Evolutionary conservation across 2,113 vertebrate genomes (phyloP).

Genomic region (Phocoena sinus): DNA sequence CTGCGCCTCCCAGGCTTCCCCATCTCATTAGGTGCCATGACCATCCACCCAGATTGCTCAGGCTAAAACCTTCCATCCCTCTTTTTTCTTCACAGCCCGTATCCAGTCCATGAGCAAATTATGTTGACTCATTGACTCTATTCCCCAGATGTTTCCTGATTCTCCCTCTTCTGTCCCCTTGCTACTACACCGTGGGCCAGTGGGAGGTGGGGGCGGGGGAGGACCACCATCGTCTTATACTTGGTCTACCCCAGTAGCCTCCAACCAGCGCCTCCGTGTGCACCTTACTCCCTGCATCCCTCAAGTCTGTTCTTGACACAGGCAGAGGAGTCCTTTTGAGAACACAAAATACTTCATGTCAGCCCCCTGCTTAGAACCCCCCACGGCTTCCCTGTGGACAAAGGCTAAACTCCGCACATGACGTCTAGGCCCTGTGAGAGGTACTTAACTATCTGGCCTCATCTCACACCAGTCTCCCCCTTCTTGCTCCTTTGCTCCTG

Average conservation of each 20-base stretch:
- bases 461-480: background rate
- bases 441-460: too few species aligned
- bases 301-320: background rate
- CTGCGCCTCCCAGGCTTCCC: background rate
- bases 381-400: background rate
- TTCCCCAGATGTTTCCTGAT: background rate
- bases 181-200: background rate
- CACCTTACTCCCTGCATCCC: background rate
- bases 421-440: background rate
- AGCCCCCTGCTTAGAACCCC: background rate
- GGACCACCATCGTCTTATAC: background rate
- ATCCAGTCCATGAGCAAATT: background rate
- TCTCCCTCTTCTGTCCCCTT: background rate
- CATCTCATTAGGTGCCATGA: background rate
- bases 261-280: accelerated
- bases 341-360: background rate
- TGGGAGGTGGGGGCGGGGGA: too few species aligned
- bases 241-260: background rate
- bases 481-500: background rate
- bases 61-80: background rate
- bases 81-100: background rate
- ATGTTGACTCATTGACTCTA: background rate
- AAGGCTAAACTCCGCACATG: background rate
- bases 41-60: background rate
- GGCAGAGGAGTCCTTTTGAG: background rate